phyloP scores from a whole-genome alignment of 2,888 invertebrate species.

The Dolichopus griseipennis region DNA sequence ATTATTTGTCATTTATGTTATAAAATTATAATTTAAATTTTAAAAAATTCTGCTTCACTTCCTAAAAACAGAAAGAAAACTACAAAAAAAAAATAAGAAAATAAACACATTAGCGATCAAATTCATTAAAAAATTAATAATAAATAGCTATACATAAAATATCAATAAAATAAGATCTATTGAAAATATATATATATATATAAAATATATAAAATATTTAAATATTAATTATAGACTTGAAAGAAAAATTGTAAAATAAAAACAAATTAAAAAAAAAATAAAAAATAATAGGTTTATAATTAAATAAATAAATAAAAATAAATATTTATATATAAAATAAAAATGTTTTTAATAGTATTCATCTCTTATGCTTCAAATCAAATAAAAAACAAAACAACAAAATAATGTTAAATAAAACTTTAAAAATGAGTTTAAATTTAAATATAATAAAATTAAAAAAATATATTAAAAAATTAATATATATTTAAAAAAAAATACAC shows the following conservation, averaged over 20 bases:
- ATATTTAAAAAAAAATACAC: background rate
- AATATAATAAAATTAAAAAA: no score
- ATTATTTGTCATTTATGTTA: no score
- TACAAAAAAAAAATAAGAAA: background rate
- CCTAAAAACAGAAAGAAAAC: background rate
- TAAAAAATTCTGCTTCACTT: background rate
- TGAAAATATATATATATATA: background rate
- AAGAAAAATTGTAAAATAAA: conserved; percentile 10
- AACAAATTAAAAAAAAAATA: background rate
- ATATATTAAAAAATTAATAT: background rate
- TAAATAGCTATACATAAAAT: background rate
- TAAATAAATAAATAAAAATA: conserved; percentile 14
- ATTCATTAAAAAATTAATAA: background rate
- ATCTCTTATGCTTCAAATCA: conserved; percentile 11
- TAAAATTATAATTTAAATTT: no score
- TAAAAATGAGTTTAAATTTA: no score
- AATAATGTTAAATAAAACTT: background rate
- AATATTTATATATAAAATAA: conserved; percentile 18
- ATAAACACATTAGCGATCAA: background rate
- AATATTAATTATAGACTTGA: background rate
- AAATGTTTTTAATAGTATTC: conserved; percentile 18
- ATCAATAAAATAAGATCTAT: background rate
- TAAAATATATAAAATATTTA: background rate
- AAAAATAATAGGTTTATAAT: conserved; percentile 9
- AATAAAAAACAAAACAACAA: conserved; percentile 14